Base-by-base conservation (phyloP, 2,888 invertebrate genomes). In the Pyrochroa serraticornis region DNA sequence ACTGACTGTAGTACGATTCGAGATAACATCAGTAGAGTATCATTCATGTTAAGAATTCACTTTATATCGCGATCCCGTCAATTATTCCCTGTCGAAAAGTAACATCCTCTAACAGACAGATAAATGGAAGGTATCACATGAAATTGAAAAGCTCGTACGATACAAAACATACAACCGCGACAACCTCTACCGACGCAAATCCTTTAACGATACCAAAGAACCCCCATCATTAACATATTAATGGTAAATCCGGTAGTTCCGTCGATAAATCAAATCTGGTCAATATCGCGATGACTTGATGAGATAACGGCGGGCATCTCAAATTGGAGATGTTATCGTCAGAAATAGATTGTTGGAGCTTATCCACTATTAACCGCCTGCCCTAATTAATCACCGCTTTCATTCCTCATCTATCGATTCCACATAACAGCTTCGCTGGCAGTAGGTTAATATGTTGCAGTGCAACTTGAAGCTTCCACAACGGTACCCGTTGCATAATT, bases 61-160 rank as follows among this genome's bases (percentile, higher is more conserved):
- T 75, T 75, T 73, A 70, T 71, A 72, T 72, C 69, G 62, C 69
- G 72, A 74, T 73, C 74, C 75, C 70, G 75, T 75, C 76, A 76
- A 77, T 77, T 77, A 77, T 74, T 75, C 71, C 69, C 66, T 68
- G 75, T 75, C 75, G 72, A 71, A 63, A 48, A 51, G 41, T 34
- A 46, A 51, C 60, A 56, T 60, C 51, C 55, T 47, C 51, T 35
- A 13, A 47, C 35, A 56, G 60, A 60, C 51, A 60, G 51, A 58
- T 57, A 57, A 57, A 57, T 57, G 57, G 57, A 57, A 57, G 57
- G 57, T 57, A 51, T 57, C 57, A 45, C 41, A 7, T 51, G 51
- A 51, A 57, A 57, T 57, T 57, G 57, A 57, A 57, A 57, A 35
- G 10, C 22, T 22, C 10, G 35, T 6, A n/a, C 2, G 35, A 35